Base-by-base conservation (phyloP, 2,888 invertebrate genomes). In the Belgica antarctica region DNA sequence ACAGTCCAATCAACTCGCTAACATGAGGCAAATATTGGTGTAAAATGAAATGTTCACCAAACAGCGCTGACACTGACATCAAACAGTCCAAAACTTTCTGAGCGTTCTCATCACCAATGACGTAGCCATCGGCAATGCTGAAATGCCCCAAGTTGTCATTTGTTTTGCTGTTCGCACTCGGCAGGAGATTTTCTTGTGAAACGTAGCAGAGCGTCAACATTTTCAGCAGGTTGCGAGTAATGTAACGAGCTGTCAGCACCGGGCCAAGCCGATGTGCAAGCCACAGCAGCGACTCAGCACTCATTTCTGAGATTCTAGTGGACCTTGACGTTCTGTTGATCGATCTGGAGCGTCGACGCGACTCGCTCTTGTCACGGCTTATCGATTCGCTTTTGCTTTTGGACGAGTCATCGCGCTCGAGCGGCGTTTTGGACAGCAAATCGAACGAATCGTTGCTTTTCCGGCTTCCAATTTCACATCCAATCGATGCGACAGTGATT, bases 201-300 rank as follows among this genome's bases (percentile, higher is more conserved):
- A 93, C 88, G 77, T 96, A 98, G 79, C 97, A 98, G 1, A 97
- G 80, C 0, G 95, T 92, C 68, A 98, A 81, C 92, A 98, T 96
- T 76, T 96, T 87, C 10, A 98, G 82, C 73, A 99, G 83, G 82
- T 96, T 96, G 71, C 93, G 85, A 0, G 96, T 92, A 27, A 98
- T 83, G 81, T 93, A 90, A 74, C 92, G 87, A 46, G 96, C 94
- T 0, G 95, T 94, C 24, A 98, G 83, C 61, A 97, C 93, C 0
- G 98, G 97, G 0, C 98, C 98, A 17, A 98, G 81, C 72, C 96
- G 86, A 80, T 96, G 93, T 0, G 95, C 89, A 71, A 98, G 77
- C 96, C 97, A 97, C 72, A 94, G 87, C 1, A 94, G 81, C 75
- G 92, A 93, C 76, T 93, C 94, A 0, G 88, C 86, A 76, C 92